Conservation (phyloP, 2,797 vertebrate species). For the Microtus agrestis region DNA sequence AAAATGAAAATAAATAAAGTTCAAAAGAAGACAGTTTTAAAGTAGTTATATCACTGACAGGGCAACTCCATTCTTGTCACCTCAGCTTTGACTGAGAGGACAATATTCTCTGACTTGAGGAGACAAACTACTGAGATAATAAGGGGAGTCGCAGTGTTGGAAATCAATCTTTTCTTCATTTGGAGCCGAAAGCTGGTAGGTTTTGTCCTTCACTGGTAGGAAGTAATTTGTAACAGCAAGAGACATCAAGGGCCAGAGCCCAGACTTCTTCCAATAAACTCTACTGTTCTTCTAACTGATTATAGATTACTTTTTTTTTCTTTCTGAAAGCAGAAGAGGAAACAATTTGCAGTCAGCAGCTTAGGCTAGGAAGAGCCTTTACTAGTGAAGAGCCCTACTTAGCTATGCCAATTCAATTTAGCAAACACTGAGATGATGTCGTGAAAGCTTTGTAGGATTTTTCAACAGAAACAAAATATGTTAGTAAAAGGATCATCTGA, state of each 20-base stretch:
- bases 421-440: slow-evolving; percentile 17
- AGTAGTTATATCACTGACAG: neutral
- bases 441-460: neutral
- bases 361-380: neutral
- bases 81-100: neutral
- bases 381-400: slow-evolving; percentile 45
- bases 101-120: neutral
- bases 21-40: neutral
- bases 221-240: slow-evolving; percentile 23
- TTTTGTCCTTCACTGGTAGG: neutral
- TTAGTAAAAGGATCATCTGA: neutral
- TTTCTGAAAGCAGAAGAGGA: neutral
- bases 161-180: slow-evolving; percentile 11
- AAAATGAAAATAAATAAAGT: neutral
- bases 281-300: neutral
- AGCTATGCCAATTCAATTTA: slow-evolving; percentile 42
- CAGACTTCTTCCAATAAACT: slow-evolving; percentile 17
- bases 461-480: neutral
- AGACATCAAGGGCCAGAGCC: neutral
- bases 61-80: neutral
- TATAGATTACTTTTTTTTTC: neutral
- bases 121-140: neutral
- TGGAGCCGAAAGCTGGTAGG: neutral
- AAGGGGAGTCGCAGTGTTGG: neutral
- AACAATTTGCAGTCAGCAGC: slow-evolving; percentile 19